These are phyloP conservation scores for Plagiodera versicolora DNA, from an alignment of 2,888 invertebrate species.

Conservation along the genomic window DNA sequence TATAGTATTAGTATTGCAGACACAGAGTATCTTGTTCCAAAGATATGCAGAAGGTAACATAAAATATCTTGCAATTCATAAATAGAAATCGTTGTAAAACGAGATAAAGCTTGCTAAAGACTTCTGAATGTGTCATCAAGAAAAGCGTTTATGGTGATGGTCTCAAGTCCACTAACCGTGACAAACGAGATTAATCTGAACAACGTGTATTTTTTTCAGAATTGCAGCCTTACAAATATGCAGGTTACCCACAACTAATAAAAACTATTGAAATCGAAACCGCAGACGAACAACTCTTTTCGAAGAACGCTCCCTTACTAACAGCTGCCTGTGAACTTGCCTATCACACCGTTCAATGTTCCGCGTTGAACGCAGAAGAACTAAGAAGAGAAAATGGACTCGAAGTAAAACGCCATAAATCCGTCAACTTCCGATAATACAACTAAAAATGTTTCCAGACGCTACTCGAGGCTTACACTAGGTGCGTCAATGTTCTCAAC, in stretches of 20 bases:
- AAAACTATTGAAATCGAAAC: constrained; percentile 94
- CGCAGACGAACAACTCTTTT: constrained; percentile 89
- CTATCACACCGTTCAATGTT: constrained; percentile 95
- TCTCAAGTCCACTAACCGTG: no score
- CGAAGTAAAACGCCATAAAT: constrained; percentile 59
- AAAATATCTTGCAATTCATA: no score
- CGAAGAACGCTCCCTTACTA: constrained; percentile 78
- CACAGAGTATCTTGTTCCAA: constrained; percentile 93
- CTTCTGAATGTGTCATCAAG: no score
- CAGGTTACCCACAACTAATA: constrained; percentile 96
- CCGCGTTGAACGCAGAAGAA: constrained; percentile 97
- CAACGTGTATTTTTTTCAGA: constrained; percentile 67
- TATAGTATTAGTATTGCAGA: constrained; percentile 86
- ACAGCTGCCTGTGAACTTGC: constrained; percentile 93
- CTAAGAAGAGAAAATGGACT: constrained; percentile 91
- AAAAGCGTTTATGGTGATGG: no score
- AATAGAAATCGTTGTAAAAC: no score
- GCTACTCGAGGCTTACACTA: constrained; percentile 85
- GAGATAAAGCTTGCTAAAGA: no score
- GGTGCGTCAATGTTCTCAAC: constrained; percentile 90
- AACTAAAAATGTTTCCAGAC: constrained; percentile 53
- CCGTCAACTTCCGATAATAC: constrained; percentile 10
- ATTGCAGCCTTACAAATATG: constrained; percentile 95
- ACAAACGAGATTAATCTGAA: no score
- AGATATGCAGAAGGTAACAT: constrained; percentile 85